These are phyloP conservation scores for Mesembrinibis cayennensis DNA, from an alignment of 2,113 vertebrate species.

Conservation along the genomic window DNA sequence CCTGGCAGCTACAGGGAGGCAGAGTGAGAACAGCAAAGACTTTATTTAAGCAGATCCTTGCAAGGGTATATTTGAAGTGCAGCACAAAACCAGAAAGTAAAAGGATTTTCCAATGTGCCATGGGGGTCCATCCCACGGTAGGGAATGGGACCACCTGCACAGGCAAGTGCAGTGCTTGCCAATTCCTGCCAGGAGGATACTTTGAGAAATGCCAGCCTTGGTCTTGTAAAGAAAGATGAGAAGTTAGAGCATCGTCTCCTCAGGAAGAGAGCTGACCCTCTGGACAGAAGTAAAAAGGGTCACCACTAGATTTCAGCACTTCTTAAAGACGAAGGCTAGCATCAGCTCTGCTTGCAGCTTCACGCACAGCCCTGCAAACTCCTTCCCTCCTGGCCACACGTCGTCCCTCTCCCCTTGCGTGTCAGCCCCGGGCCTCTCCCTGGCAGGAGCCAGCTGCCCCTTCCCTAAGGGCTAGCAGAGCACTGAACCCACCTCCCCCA, in stretches of 20 bases:
- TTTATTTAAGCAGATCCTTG: not conserved
- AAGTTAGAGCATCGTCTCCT: not conserved
- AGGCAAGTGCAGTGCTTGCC: rapidly evolving
- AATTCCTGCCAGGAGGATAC: not conserved
- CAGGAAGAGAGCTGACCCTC: not conserved
- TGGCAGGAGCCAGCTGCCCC: not conserved
- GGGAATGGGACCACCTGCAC: not conserved
- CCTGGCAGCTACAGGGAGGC: not conserved
- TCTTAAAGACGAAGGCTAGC: not conserved
- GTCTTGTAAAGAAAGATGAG: not conserved
- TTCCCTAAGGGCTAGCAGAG: not conserved
- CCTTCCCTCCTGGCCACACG: not conserved
- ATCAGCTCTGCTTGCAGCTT: not conserved
- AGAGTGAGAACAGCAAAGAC: not conserved
- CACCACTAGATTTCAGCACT: rapidly evolving
- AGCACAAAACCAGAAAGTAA: not conserved
- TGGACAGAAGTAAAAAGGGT: not conserved
- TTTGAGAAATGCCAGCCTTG: not conserved
- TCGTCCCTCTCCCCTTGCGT: not conserved
- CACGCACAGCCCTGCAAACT: not conserved
- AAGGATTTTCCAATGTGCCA: not conserved
- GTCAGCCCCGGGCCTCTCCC: not conserved
- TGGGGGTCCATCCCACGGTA: rapidly evolving
- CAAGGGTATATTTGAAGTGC: not conserved
- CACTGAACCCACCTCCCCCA: not conserved